Percentiles rank a stretch among this genome's conserved stretches.
These are phyloP conservation scores for Candidula unifasciata DNA, from an alignment of 2,888 invertebrate genomes.

Conservation along the genomic window DNA sequence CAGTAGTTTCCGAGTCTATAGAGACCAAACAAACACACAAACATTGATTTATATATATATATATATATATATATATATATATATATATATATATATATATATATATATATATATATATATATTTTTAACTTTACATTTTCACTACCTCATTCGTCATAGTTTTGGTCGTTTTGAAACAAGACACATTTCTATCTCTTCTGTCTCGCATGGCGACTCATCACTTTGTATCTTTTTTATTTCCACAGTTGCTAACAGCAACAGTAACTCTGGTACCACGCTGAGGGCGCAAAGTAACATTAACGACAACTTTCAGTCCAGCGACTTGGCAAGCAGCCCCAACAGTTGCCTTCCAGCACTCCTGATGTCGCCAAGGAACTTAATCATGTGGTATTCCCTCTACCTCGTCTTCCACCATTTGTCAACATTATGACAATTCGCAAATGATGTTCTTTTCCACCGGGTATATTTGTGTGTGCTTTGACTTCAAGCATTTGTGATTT, in stretches of 20 bases:
- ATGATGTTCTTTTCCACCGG: background rate
- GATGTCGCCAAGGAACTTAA: background rate
- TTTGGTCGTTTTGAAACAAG: too few species aligned
- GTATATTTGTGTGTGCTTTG: background rate
- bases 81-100: too few species aligned
- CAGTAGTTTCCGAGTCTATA: too few species aligned
- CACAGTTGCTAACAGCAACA: conserved; percentile 14
- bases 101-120: too few species aligned
- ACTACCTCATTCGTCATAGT: too few species aligned
- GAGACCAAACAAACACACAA: too few species aligned
- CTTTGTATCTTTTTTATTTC: background rate
- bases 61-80: too few species aligned
- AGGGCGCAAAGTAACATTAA: conserved; percentile 16
- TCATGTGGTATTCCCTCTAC: background rate
- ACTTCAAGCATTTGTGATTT: background rate
- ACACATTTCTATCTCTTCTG: too few species aligned
- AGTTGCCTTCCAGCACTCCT: background rate
- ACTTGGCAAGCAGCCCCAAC: conserved; percentile 1
- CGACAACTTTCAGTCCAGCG: background rate
- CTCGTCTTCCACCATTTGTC: conserved; percentile 17
- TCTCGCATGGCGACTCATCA: background rate
- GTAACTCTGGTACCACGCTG: background rate
- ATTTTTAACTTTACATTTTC: too few species aligned
- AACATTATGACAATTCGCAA: background rate
- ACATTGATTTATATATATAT: too few species aligned